These are phyloP conservation scores for Porites australiensis DNA, from an alignment of 64 coral and sea anemone genomes.

Conservation along the genomic window DNA sequence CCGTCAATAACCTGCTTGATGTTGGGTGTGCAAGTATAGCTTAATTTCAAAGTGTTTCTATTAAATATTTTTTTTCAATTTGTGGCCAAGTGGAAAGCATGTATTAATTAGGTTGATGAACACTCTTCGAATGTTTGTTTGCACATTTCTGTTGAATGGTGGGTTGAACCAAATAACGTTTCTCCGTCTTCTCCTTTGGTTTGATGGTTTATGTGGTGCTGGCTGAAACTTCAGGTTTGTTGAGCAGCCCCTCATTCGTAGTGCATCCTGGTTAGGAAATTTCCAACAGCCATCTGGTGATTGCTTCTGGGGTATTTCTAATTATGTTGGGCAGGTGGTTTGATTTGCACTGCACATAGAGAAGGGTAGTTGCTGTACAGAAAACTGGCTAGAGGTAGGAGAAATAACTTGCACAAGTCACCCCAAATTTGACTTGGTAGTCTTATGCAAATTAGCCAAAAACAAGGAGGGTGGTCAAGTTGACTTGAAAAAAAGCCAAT, in stretches of 20 bases:
- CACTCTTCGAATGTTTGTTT: background rate
- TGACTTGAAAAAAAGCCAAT: too few relatives aligned
- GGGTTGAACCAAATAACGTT: constrained; percentile 26
- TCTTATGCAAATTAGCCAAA: too few relatives aligned
- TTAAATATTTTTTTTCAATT: background rate
- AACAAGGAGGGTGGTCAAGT: too few relatives aligned
- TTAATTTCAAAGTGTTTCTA: constrained; percentile 34
- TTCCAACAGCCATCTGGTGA: too few relatives aligned
- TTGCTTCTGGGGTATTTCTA: too few relatives aligned
- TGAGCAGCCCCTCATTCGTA: background rate
- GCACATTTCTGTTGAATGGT: background rate
- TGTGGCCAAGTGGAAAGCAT: background rate
- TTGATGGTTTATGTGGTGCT: background rate
- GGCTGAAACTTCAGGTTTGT: background rate
- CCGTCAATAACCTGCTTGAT: constrained; percentile 5
- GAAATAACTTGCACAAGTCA: too few relatives aligned
- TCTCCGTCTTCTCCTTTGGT: background rate
- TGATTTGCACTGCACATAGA: too few relatives aligned
- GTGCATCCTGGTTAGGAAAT: too few relatives aligned
- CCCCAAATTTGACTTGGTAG: too few relatives aligned
- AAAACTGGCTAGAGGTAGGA: too few relatives aligned
- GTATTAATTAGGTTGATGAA: background rate
- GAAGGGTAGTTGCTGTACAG: too few relatives aligned
- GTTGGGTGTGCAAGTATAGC: constrained; percentile 14
- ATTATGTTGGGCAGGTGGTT: too few relatives aligned